Conservation (phyloP, 2,888 invertebrate genomes). For the Leptinotarsa peninsularis region DNA sequence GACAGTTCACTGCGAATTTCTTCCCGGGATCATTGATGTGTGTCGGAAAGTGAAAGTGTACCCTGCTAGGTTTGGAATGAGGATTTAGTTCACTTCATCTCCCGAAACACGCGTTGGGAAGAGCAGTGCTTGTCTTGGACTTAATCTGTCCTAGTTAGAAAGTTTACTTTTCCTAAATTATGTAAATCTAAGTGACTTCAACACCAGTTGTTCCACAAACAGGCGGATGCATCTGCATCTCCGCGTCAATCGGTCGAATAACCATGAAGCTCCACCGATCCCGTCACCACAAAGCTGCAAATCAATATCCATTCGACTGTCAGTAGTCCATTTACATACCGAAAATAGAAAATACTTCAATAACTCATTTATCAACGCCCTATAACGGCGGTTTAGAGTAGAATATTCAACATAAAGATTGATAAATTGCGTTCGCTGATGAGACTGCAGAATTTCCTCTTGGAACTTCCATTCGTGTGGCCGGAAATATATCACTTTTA, state of each 20-base stretch:
- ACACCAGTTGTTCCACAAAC: no score
- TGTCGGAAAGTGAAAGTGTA: no score
- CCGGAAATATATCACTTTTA: conserved; percentile 19
- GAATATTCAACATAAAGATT: conserved; percentile 17
- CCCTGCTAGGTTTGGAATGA: no score
- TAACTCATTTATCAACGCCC: conserved; percentile 17
- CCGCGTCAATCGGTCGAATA: background rate
- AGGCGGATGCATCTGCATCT: background rate
- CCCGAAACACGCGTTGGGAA: no score
- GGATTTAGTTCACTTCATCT: no score
- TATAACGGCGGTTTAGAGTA: conserved; percentile 1
- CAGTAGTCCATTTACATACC: conserved; percentile 13
- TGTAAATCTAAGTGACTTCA: no score
- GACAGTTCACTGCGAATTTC: no score
- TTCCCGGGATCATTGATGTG: no score
- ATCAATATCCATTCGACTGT: conserved; percentile 18
- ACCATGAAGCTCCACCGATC: background rate
- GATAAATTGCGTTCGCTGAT: conserved; percentile 18
- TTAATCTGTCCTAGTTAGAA: no score
- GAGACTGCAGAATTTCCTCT: conserved; percentile 19
- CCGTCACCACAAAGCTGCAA: conserved; percentile 3
- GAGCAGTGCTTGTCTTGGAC: no score
- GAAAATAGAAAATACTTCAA: conserved; percentile 19
- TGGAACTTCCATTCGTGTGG: conserved; percentile 5
- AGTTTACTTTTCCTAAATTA: no score